A percentile compares a stretch with the other conserved stretches of the same genome.
Evolutionary conservation across 2,888 invertebrate genomes (phyloP).

Genomic region (Drosophila koepferae): DNA sequence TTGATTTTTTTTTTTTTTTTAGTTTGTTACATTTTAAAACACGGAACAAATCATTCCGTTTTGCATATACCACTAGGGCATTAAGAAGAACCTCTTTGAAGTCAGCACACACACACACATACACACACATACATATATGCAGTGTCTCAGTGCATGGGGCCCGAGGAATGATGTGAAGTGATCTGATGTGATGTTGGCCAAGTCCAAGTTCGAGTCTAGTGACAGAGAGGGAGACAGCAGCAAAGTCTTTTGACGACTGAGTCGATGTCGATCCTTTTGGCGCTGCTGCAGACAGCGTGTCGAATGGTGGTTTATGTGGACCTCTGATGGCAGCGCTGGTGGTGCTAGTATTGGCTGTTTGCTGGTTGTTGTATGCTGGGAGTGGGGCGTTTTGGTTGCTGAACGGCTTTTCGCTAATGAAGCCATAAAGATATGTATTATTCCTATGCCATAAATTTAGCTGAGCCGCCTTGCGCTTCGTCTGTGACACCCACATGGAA

Average conservation of each 20-base stretch:
- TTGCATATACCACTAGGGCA: constrained; percentile 55
- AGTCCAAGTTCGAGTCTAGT: constrained; percentile 40
- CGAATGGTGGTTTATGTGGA: constrained; percentile 69
- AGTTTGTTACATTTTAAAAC: constrained; percentile 23
- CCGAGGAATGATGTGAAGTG: constrained; percentile 61
- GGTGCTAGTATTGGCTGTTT: constrained; percentile 7
- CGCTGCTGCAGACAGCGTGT: constrained; percentile 76
- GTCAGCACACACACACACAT: constrained; percentile 58
- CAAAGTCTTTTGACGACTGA: constrained; percentile 61
- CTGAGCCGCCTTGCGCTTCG: constrained; percentile 50
- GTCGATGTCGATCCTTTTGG: constrained; percentile 71
- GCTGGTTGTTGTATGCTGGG: constrained; percentile 20
- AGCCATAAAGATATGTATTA: constrained; percentile 84
- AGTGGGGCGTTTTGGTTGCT: constrained; percentile 52
- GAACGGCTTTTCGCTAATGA: constrained; percentile 82
- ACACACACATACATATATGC: background rate
- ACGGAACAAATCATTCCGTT: constrained; percentile 21
- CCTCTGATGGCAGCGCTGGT: constrained; percentile 15
- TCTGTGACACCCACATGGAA: constrained; percentile 68
- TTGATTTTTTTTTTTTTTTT: background rate
- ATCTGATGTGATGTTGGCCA: constrained; percentile 41
- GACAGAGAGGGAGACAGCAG: constrained; percentile 43
- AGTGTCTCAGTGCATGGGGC: constrained; percentile 66
- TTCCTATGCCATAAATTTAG: constrained; percentile 75
- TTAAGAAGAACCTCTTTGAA: constrained; percentile 60